phyloP scores from a whole-genome alignment of 2,797 vertebrate species.

The Telmatherina bonti region DNA sequence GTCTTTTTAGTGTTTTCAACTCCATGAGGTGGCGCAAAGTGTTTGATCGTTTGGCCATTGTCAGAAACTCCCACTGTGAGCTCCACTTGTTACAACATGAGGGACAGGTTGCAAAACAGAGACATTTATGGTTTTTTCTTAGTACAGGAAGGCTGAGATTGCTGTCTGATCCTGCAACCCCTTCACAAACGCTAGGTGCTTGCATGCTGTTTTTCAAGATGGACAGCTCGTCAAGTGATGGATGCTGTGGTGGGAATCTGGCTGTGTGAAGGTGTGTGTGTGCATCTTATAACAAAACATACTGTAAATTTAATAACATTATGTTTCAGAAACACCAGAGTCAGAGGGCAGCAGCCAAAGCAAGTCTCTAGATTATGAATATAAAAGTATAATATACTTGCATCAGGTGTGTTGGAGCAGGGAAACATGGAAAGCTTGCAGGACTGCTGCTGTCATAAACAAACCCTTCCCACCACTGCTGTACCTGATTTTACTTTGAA shows the following conservation, averaged over 20 bases:
- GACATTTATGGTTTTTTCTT: conserved; percentile 16
- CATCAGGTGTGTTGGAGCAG: no score
- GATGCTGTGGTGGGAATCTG: conserved; percentile 42
- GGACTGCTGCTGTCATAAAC: no score
- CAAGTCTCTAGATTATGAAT: neutral
- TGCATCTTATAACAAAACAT: conserved; percentile 23
- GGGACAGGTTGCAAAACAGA: conserved; percentile 40
- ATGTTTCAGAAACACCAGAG: conserved; percentile 8
- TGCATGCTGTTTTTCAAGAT: conserved; percentile 49
- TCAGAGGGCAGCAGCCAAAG: neutral
- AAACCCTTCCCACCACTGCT: no score
- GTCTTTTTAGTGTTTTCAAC: conserved; percentile 1
- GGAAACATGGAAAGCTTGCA: no score
- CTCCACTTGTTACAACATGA: conserved; percentile 30
- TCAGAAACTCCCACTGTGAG: conserved; percentile 12
- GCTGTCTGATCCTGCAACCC: conserved; percentile 46
- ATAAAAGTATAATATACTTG: conserved; percentile 11
- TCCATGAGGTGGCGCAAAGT: neutral
- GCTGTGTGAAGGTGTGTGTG: conserved; percentile 27
- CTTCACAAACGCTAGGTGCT: conserved; percentile 36
- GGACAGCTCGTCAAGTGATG: conserved; percentile 58
- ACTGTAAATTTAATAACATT: conserved; percentile 23
- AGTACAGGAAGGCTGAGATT: conserved; percentile 40
- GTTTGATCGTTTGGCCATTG: conserved; percentile 19
- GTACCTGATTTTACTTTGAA: conserved; percentile 9